A percentile compares a stretch with the other conserved stretches of the same genome.
Evolutionary conservation across 2,797 vertebrate genomes (phyloP).

Genomic region (Lateolabrax maculatus): DNA sequence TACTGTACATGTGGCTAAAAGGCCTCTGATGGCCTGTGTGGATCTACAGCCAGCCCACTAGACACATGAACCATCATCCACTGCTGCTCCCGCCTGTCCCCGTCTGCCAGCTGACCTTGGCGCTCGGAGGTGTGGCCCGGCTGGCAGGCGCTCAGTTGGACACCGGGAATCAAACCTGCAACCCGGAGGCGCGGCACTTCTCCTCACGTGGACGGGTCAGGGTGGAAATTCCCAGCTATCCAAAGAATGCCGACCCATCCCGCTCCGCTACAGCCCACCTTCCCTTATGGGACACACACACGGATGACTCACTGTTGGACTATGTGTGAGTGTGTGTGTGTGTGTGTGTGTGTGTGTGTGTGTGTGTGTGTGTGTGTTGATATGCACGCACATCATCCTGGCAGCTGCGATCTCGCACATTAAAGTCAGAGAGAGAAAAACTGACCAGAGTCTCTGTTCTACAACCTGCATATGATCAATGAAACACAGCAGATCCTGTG

Average conservation of each 20-base stretch:
- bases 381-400: slow-evolving; percentile 47
- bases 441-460: slow-evolving; percentile 26
- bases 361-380: slow-evolving; percentile 26
- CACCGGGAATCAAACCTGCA: slow-evolving; percentile 56
- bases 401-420: slow-evolving; percentile 61
- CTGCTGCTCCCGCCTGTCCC: slow-evolving; percentile 9
- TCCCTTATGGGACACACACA: slow-evolving; percentile 44
- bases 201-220: slow-evolving; percentile 41
- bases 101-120: slow-evolving; percentile 52
- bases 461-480: slow-evolving; percentile 31
- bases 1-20: slow-evolving; percentile 7
- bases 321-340: too few species aligned
- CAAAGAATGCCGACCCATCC: slow-evolving; percentile 63
- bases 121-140: slow-evolving; percentile 23
- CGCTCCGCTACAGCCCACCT: slow-evolving; percentile 38
- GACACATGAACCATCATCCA: neutral
- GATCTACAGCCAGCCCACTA: slow-evolving; percentile 27
- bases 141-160: slow-evolving; percentile 49
- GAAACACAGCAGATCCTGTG: neutral
- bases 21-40: slow-evolving; percentile 24
- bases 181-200: slow-evolving; percentile 17
- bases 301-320: slow-evolving; percentile 33
- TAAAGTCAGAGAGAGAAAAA: slow-evolving; percentile 35
- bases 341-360: slow-evolving; percentile 19
- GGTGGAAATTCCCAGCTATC: slow-evolving; percentile 74